phyloP scores from a whole-genome alignment of 2,888 invertebrate species.

The Lymantria monacha region DNA sequence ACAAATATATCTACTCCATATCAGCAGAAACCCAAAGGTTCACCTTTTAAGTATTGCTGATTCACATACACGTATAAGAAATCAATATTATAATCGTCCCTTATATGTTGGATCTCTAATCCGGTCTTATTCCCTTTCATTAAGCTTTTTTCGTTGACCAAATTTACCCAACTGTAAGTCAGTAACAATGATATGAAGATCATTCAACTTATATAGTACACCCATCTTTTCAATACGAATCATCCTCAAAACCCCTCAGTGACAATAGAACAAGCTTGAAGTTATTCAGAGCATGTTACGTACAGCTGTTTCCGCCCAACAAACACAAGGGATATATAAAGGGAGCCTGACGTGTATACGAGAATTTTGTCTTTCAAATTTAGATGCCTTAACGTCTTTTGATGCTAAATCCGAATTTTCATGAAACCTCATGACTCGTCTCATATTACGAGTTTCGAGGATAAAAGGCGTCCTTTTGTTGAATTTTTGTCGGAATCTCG shows the following conservation, averaged over 20 bases:
- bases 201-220: slow-evolving; percentile 18
- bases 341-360: slow-evolving; percentile 21
- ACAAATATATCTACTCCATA: no score
- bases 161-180: slow-evolving; percentile 27
- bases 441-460: slow-evolving; percentile 15
- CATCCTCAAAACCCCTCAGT: slow-evolving; percentile 28
- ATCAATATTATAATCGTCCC: background rate
- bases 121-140: slow-evolving; percentile 26
- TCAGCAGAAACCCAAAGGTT: no score
- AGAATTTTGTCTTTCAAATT: slow-evolving; percentile 28
- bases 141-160: slow-evolving; percentile 15
- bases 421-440: slow-evolving; percentile 4
- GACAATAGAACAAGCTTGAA: slow-evolving; percentile 23
- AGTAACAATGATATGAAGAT: slow-evolving; percentile 22
- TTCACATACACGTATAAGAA: background rate
- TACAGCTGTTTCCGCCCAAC: slow-evolving; percentile 29
- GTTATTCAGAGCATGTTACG: slow-evolving; percentile 32
- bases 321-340: slow-evolving; percentile 18
- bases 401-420: slow-evolving; percentile 15
- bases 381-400: slow-evolving; percentile 26
- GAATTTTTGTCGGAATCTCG: slow-evolving; percentile 15
- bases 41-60: background rate
- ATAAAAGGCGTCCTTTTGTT: slow-evolving; percentile 25
- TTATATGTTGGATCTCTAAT: slow-evolving; percentile 12
- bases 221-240: slow-evolving; percentile 32